Percentiles rank a stretch among this genome's conserved stretches.
Conservation (phyloP, 1,140 invertebrate genomes). For the Danaus melanippus region DNA sequence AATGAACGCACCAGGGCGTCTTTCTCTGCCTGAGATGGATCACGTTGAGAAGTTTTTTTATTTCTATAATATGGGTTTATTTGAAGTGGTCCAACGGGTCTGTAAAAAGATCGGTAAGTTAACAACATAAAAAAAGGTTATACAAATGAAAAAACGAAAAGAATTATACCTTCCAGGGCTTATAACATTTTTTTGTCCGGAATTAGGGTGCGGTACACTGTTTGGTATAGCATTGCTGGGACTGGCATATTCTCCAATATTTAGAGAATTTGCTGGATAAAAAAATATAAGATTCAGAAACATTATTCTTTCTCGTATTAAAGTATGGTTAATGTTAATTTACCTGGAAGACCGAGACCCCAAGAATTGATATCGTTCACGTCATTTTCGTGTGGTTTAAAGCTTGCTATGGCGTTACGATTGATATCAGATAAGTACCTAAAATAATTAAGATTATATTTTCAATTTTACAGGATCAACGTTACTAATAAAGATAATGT, state of each 20-base stretch:
- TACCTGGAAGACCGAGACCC: slow-evolving; percentile 70
- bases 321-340: slow-evolving; percentile 1
- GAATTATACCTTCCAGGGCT: slow-evolving; percentile 35
- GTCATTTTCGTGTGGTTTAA: slow-evolving; percentile 70
- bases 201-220: slow-evolving; percentile 21
- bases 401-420: slow-evolving; percentile 72
- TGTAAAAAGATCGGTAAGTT: slow-evolving; percentile 17
- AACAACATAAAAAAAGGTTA: background rate
- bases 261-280: slow-evolving; percentile 37
- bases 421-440: slow-evolving; percentile 74
- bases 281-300: background rate
- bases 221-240: slow-evolving; percentile 26
- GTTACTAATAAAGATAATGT: background rate
- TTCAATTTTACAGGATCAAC: background rate
- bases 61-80: slow-evolving; percentile 43
- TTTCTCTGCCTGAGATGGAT: slow-evolving; percentile 68
- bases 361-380: slow-evolving; percentile 73
- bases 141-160: background rate
- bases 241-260: slow-evolving; percentile 44
- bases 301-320: background rate
- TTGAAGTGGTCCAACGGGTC: slow-evolving; percentile 52
- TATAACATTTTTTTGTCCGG: slow-evolving; percentile 20
- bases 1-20: slow-evolving; percentile 68
- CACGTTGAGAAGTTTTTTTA: slow-evolving; percentile 39
- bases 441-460: slow-evolving; percentile 14